phyloP scores from a whole-genome alignment of 2,797 vertebrate genomes.

The Carapus acus region DNA sequence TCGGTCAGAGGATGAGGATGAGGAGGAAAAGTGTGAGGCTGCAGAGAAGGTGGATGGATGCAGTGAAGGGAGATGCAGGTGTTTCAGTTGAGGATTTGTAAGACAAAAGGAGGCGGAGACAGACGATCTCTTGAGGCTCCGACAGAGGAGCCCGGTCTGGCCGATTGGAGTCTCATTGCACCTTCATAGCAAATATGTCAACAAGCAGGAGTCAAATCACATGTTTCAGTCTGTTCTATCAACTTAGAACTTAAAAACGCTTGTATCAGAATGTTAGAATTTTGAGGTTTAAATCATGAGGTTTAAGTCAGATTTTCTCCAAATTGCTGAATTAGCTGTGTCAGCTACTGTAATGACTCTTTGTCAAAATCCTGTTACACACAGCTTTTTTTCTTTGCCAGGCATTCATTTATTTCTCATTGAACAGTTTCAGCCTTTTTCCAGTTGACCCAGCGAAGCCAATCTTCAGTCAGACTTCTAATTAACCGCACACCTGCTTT shows the following conservation, averaged over 20 bases:
- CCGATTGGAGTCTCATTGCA: slow-evolving; percentile 6
- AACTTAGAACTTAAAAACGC: slow-evolving; percentile 18
- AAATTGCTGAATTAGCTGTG: slow-evolving; percentile 32
- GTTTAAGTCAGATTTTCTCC: slow-evolving; percentile 10
- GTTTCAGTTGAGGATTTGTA: too few species aligned
- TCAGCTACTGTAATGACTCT: slow-evolving; percentile 36
- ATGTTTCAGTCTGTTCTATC: slow-evolving; percentile 7
- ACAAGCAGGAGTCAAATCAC: slow-evolving; percentile 3
- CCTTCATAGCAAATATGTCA: background rate
- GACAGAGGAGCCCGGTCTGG: background rate
- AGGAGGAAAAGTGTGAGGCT: too few species aligned
- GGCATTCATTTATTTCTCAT: slow-evolving; percentile 44
- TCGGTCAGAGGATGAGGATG: too few species aligned
- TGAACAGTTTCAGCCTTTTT: slow-evolving; percentile 54
- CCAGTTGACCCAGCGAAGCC: slow-evolving; percentile 39
- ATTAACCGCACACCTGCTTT: slow-evolving; percentile 31
- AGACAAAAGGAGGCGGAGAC: too few species aligned
- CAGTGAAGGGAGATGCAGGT: too few species aligned
- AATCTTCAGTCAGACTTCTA: slow-evolving; percentile 32
- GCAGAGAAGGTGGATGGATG: too few species aligned
- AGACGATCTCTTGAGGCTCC: too few species aligned
- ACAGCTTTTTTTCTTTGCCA: slow-evolving; percentile 29
- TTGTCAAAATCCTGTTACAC: too few species aligned
- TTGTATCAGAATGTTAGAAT: slow-evolving; percentile 15
- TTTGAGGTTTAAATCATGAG: too few species aligned